A percentile compares a stretch with the other conserved stretches of the same genome.
These are phyloP conservation scores for Ditula angustiorana DNA, from an alignment of 2,888 invertebrate species.

Conservation along the genomic window DNA sequence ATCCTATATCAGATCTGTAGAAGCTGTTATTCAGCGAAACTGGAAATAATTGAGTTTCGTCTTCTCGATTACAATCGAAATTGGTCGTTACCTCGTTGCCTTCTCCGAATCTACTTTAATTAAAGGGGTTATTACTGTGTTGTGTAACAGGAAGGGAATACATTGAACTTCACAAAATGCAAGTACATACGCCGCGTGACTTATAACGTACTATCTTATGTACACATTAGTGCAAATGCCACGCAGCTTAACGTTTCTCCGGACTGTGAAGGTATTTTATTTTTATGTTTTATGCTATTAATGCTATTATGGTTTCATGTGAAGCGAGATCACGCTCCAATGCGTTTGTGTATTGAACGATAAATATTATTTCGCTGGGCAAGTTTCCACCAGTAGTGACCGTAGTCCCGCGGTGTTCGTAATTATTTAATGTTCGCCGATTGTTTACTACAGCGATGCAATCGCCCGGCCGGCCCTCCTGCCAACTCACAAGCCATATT, in stretches of 20 bases:
- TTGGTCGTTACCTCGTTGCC: conserved; percentile 22
- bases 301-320: neutral
- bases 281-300: neutral
- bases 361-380: conserved; percentile 63
- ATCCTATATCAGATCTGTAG: conserved; percentile 20
- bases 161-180: conserved; percentile 5
- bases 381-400: conserved; percentile 63
- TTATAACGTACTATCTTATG: neutral
- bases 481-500: conserved; percentile 46
- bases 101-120: conserved; percentile 34
- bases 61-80: conserved; percentile 16
- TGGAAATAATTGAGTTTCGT: conserved; percentile 15
- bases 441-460: conserved; percentile 53
- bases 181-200: neutral
- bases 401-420: conserved; percentile 54
- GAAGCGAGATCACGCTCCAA: conserved; percentile 10
- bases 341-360: conserved; percentile 40
- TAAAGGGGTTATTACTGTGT: conserved; percentile 29
- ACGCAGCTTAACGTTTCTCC: neutral
- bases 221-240: neutral
- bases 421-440: conserved; percentile 59
- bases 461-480: conserved; percentile 37
- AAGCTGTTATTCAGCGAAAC: conserved; percentile 23
- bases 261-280: neutral
- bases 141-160: neutral